A percentile compares a stretch with the other conserved stretches of the same genome.
Evolutionary conservation across 2,113 vertebrate species (phyloP).

Genomic region (Chloroceryle aenea): DNA sequence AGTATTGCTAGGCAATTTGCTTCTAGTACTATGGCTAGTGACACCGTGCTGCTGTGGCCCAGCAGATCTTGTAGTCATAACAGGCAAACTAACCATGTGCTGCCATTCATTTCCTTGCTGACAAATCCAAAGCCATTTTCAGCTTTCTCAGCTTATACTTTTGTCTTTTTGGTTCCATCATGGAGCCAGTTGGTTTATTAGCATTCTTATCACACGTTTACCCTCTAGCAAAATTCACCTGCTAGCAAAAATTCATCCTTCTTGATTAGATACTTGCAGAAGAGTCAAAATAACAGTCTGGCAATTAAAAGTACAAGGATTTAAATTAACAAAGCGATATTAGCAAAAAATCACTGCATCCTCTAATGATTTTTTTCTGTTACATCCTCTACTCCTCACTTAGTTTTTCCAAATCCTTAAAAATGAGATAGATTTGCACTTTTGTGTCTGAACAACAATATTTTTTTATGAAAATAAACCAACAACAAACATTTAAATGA

Average conservation of each 20-base stretch:
- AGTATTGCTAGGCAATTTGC: neutral
- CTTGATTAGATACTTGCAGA: neutral
- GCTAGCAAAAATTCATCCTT: neutral
- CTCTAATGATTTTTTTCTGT: neutral
- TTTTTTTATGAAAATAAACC: neutral
- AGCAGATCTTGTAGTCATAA: neutral
- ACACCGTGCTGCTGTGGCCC: neutral
- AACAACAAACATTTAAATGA: neutral
- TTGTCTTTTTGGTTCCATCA: neutral
- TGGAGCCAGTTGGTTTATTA: neutral
- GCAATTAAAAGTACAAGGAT: neutral
- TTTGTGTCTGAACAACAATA: neutral
- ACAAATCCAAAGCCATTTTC: neutral
- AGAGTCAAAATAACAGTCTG: neutral
- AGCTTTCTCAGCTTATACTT: neutral
- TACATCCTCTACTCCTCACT: neutral
- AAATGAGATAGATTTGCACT: neutral
- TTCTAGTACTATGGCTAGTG: neutral
- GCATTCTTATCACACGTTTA: neutral
- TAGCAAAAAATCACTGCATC: neutral
- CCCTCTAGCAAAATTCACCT: neutral
- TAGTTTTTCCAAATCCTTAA: neutral
- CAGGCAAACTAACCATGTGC: neutral
- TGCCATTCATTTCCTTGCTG: neutral
- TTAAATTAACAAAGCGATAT: neutral